Conservation (phyloP, 2,888 invertebrate species). For the Spisula subtruncata region DNA sequence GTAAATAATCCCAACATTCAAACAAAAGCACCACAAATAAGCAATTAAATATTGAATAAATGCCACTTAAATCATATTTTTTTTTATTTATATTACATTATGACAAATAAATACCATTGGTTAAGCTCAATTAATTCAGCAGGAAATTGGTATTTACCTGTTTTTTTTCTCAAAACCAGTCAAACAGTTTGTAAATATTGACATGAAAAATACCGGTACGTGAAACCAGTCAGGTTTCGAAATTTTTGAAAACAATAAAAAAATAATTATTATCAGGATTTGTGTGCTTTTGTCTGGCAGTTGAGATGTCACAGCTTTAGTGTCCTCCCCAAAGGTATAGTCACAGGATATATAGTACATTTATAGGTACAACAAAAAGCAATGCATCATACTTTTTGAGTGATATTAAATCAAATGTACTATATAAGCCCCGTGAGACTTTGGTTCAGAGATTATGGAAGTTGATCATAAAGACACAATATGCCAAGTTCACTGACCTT, state of each 20-base stretch:
- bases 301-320: not conserved
- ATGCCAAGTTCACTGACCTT: not conserved
- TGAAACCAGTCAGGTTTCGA: not conserved
- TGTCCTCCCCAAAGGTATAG: not conserved
- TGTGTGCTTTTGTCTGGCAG: conserved; percentile 14
- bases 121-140: not conserved
- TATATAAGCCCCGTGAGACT: not conserved
- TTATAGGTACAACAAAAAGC: not conserved
- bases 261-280: not conserved
- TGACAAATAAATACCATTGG: not conserved
- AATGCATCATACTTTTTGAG: not conserved
- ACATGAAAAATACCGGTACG: not conserved
- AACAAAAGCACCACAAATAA: conserved; percentile 22
- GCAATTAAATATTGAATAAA: not conserved
- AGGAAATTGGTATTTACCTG: not conserved
- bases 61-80: not conserved
- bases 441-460: not conserved
- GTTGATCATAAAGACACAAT: not conserved
- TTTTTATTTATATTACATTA: not conserved
- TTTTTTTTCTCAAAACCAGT: not conserved
- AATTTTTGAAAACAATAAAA: conserved; percentile 5
- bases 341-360: not conserved
- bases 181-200: not conserved
- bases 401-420: not conserved
- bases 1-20: not conserved